Conservation (phyloP, 2,797 vertebrate genomes). For the Chrosomus eos region DNA sequence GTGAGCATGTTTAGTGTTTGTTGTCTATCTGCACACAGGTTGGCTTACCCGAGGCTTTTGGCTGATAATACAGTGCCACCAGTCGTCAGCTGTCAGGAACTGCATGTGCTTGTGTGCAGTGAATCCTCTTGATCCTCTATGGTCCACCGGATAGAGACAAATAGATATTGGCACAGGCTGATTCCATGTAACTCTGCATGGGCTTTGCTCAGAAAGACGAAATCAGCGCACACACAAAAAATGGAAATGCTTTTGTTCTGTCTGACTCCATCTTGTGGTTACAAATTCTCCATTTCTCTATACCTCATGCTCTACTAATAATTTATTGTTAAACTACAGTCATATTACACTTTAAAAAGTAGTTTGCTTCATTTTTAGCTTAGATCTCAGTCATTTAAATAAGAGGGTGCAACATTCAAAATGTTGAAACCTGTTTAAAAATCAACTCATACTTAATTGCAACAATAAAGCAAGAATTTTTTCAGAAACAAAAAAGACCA, state of each 20-base stretch:
- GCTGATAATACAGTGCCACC: constrained; percentile 72
- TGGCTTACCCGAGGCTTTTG: constrained; percentile 42
- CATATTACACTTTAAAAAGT: background rate
- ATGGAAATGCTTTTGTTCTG: background rate
- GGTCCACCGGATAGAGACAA: constrained; percentile 22
- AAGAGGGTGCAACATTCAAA: background rate
- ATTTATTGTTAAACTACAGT: background rate
- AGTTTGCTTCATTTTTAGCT: background rate
- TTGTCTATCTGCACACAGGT: constrained; percentile 30
- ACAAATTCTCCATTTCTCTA: background rate
- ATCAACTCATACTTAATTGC: background rate
- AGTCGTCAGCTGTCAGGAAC: constrained; percentile 64
- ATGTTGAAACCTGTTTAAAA: background rate
- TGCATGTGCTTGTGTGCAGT: constrained; percentile 51
- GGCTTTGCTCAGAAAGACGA: constrained; percentile 9
- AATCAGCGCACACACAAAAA: background rate
- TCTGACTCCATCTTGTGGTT: background rate
- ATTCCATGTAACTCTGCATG: constrained; percentile 36
- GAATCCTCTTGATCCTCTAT: constrained; percentile 16
- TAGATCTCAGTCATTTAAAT: background rate
- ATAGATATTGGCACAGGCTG: constrained; percentile 42
- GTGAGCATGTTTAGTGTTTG: constrained; percentile 53
- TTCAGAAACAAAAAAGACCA: background rate
- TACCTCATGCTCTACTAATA: background rate
- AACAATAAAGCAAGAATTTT: background rate